Evolutionary conservation across 2,888 invertebrate genomes (phyloP), one percentile per base, ranked within the genome.

Genomic region (Autographa pulchrina): DNA sequence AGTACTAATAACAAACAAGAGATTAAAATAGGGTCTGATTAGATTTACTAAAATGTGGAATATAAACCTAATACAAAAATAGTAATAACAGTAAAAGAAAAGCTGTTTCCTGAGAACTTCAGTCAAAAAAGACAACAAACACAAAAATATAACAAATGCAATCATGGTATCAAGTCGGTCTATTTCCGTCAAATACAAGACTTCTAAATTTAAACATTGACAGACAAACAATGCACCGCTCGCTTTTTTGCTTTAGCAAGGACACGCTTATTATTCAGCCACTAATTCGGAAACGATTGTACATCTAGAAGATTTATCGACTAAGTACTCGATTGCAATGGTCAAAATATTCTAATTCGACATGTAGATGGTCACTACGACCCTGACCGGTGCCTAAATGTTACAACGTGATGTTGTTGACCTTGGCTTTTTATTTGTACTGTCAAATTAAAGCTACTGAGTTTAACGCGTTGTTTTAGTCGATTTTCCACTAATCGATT

Each of bases 381-480:
- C 90, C 90, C 80, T 89, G 87, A 84, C 77, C 75, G 66, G 74
- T 70, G 71, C 60, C 68, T 62, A 43, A 79, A 83, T 76, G 71
- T 68, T 43, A 8, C 65, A 67, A 48, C 82, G 75, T 89, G 87
- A 89, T 81, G 87, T 85, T 85, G 89, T 72, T 82, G 78, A 86
- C 90, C 89, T 89, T 89, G 85, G 56, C 64, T 74, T 63, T 52
- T 59, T 75, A 70, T 74, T 77, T 76, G 80, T 67, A 72, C 77
- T 79, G 82, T 83, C 81, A 83, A 78, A 84, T 87, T 80, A 35
- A 65, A 64, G 59, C 58, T 63, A 62, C 54, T 65, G 41, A 35
- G 20, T 56, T 35, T 56, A 38, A 41, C 32, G 58, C 59, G 61
- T 63, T 77, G 20, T 64, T 71, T 68, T 71, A 63, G 54, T 72